phyloP scores from a whole-genome alignment of 1,140 invertebrate species.

The Ganaspis sp. region DNA sequence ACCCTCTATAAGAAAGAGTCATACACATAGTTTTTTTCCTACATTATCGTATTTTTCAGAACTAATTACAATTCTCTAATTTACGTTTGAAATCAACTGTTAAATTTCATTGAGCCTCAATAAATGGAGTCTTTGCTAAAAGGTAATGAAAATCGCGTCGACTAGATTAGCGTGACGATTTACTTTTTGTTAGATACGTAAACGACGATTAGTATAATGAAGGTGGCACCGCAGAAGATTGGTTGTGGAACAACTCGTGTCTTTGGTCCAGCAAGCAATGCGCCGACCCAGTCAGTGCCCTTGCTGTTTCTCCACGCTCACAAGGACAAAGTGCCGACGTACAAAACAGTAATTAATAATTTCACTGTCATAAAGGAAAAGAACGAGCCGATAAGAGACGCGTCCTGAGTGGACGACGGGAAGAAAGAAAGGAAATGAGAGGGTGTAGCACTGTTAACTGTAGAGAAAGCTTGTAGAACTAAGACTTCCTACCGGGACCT shows the following conservation, averaged over 20 bases:
- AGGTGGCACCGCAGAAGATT: slow-evolving; percentile 15
- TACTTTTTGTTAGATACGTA: slow-evolving; percentile 2
- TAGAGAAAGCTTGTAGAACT: not conserved
- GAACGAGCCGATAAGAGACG: slow-evolving; percentile 37
- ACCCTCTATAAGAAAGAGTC: too few species aligned
- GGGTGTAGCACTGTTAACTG: slow-evolving; percentile 8
- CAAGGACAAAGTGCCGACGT: slow-evolving; percentile 49
- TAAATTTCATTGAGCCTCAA: too few species aligned
- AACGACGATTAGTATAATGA: slow-evolving; percentile 29
- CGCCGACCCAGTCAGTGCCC: not conserved
- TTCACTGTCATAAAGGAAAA: slow-evolving; percentile 63
- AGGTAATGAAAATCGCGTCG: not conserved
- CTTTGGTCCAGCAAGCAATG: not conserved
- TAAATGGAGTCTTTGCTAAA: not conserved
- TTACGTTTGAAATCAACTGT: too few species aligned
- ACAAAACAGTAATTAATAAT: slow-evolving; percentile 70
- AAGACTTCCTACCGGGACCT: slow-evolving; percentile 31
- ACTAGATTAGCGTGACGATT: not conserved
- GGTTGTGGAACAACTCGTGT: slow-evolving; percentile 13
- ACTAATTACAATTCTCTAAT: too few species aligned
- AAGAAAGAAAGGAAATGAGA: slow-evolving; percentile 35
- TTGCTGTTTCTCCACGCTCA: slow-evolving; percentile 51
- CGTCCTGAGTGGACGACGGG: slow-evolving; percentile 19
- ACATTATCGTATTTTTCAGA: too few species aligned
- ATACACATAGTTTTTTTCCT: too few species aligned